Conservation (phyloP, 1,140 invertebrate genomes). For the Brachionus rubens region DNA sequence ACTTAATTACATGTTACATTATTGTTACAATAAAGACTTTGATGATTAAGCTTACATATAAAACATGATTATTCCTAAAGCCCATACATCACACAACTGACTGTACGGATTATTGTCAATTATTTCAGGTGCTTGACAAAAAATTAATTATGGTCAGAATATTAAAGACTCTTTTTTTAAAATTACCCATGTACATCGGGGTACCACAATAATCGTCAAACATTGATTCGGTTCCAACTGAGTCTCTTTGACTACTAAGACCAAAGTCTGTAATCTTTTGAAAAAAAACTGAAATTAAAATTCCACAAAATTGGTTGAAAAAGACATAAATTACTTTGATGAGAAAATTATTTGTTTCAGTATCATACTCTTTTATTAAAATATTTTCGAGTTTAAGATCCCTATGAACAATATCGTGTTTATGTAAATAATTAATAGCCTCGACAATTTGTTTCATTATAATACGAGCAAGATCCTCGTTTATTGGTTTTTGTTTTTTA, state of each 20-base stretch:
- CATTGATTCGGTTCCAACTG: constrained; percentile 63
- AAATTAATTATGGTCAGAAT: constrained; percentile 46
- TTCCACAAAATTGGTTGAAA: too few species aligned
- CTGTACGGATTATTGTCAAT: constrained; percentile 64
- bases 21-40: background rate
- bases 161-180: background rate
- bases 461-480: constrained; percentile 59
- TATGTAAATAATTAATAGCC: constrained; percentile 64
- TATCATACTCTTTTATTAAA: constrained; percentile 60
- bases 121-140: constrained; percentile 64
- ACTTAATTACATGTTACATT: background rate
- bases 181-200: constrained; percentile 64
- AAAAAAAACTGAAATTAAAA: too few species aligned
- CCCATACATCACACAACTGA: constrained; percentile 66
- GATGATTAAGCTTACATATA: constrained; percentile 56
- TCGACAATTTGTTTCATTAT: constrained; percentile 61
- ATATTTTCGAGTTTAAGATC: constrained; percentile 67
- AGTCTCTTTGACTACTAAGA: constrained; percentile 63
- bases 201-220: constrained; percentile 65
- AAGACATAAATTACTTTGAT: too few species aligned
- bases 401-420: constrained; percentile 65
- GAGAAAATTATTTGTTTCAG: constrained; percentile 59
- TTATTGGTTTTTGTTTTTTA: constrained; percentile 54
- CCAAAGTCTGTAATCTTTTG: constrained; percentile 67
- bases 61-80: constrained; percentile 65